Conservation (phyloP, 2,113 vertebrate genomes). For the Sapayoa aenigma region DNA sequence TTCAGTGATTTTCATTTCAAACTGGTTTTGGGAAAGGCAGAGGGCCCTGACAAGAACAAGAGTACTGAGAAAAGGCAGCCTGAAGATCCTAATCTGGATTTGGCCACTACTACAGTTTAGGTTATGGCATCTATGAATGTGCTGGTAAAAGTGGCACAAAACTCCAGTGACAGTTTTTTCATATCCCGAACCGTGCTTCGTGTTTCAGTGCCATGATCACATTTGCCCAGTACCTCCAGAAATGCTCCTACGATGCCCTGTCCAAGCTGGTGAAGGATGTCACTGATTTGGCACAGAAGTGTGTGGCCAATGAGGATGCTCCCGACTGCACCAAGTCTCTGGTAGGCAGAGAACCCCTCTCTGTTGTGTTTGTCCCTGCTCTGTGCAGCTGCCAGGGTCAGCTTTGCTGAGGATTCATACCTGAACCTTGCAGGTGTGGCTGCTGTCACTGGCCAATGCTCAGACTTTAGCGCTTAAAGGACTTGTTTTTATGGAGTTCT, state of each 20-base stretch:
- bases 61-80: neutral
- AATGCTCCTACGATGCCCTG: conserved; percentile 32
- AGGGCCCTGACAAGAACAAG: neutral
- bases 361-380: accelerated
- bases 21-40: neutral
- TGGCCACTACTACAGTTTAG: neutral
- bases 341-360: conserved; percentile 41
- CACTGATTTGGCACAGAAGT: conserved; percentile 63
- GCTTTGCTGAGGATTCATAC: neutral
- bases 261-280: conserved; percentile 49
- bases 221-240: conserved; percentile 73
- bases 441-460: neutral
- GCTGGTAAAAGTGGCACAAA: neutral
- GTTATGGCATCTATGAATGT: neutral
- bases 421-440: neutral
- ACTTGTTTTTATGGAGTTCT: neutral
- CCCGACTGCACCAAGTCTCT: conserved; percentile 51
- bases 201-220: conserved; percentile 64
- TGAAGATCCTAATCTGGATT: neutral
- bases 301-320: conserved; percentile 50
- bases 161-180: neutral
- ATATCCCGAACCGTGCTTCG: neutral
- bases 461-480: neutral
- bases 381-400: neutral
- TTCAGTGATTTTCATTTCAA: neutral